Base-by-base conservation (phyloP, 1,140 invertebrate species). In the Lanistes nyassanus region DNA sequence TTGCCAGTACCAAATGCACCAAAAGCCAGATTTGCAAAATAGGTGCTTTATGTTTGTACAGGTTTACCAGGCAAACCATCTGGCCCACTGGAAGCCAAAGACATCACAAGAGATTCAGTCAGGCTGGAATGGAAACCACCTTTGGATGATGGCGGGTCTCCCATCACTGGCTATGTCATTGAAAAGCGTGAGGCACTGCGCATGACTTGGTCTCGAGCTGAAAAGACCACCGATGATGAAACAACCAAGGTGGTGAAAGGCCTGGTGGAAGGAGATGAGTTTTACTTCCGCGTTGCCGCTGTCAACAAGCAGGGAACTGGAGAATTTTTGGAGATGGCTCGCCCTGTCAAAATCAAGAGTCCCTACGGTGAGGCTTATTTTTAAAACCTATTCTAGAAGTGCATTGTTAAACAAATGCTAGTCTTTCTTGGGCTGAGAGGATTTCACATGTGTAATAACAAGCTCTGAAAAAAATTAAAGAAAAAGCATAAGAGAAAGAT, bases 61-160 rank as follows among this genome's bases (percentile, higher is more conserved):
- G 94, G 86, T 94, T 95, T 76, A 84, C 96, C 98, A 72, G 91
- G 92, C 79, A 93, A 94, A 84, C 97, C 97, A 68, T 93, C 94
- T 95, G 89, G 92, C 96, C 19, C 93, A 93, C 71, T 89, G n/a
- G 79, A 78, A 74, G 96, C 94, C 55, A 95, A 97, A 82, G 97
- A 98, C 86, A 95, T 99, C 84, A 95, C 94, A 77, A 96, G 96
- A 21, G 97, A 99, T 90, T 93, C 95, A 64, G 92, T 99, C 29
- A 98, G 96, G 0, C 90, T 99, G 6, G 95, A 94, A 90, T 99
- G 98, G 98, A 94, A 93, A 86, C 95, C 97, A 82, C 98, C 98
- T 4, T 95, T 94, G 42, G 88, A 90, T 79, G 89, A 91, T 80
- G 97, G 97, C 34, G 98, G 98, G n/a, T 84, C 86, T n/a, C 83